Evolutionary conservation across 2,113 vertebrate genomes (phyloP).

Genomic region (Vulpes vulpes): DNA sequence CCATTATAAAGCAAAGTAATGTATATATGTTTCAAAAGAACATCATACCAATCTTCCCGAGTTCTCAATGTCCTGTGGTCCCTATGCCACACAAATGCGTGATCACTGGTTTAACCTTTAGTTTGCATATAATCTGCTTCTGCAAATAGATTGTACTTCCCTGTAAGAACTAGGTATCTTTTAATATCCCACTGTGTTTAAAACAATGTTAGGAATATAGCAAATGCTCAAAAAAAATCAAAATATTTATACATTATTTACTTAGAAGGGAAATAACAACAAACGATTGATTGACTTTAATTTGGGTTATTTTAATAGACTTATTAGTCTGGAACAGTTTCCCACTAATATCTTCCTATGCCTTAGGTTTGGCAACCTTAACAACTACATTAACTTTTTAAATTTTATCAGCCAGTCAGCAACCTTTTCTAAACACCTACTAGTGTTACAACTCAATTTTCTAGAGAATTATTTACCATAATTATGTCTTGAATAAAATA

Average conservation of each 20-base stretch:
- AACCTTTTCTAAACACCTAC: conserved; percentile 20
- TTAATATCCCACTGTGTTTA: background rate
- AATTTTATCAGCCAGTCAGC: background rate
- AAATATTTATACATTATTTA: conserved; percentile 47
- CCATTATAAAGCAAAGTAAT: background rate
- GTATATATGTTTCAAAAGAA: background rate
- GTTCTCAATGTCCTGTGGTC: background rate
- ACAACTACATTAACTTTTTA: conserved; percentile 10
- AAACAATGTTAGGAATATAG: background rate
- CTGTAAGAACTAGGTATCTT: background rate
- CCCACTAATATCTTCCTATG: background rate
- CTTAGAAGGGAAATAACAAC: background rate
- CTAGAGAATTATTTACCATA: conserved; percentile 31
- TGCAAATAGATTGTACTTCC: background rate
- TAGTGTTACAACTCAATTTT: conserved; percentile 5
- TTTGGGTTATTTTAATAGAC: background rate
- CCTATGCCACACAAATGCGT: background rate
- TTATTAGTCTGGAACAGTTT: background rate
- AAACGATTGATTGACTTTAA: background rate
- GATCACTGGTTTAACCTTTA: background rate
- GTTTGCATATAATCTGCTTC: background rate
- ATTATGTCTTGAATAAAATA: conserved; percentile 14
- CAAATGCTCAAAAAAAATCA: background rate
- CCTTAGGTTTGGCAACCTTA: conserved; percentile 4
- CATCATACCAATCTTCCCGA: background rate